phyloP scores from a whole-genome alignment of 2,113 vertebrate species.

The Telmatochromis sp. region DNA sequence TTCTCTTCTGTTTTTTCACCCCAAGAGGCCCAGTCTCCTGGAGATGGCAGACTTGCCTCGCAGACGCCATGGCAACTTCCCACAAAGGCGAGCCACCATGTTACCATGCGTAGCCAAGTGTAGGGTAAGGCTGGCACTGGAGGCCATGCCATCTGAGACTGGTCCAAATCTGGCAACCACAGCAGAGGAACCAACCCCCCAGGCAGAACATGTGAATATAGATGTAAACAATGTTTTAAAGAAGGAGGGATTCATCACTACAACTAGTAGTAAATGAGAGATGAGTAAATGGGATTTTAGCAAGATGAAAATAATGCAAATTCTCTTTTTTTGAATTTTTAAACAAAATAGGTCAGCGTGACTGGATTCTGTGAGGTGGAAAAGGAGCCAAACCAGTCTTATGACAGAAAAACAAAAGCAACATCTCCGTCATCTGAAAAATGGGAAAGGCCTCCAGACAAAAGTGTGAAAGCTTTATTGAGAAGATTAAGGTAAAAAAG shows the following conservation, averaged over 20 bases:
- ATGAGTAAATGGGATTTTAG: neutral
- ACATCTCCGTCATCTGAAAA: neutral
- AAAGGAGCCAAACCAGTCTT: neutral
- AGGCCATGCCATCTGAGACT: constrained; percentile 21
- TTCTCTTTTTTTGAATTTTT: neutral
- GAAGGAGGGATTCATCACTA: neutral
- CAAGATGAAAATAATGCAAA: neutral
- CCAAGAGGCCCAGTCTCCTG: constrained; percentile 12
- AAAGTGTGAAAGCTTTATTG: neutral
- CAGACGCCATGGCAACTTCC: constrained; percentile 40
- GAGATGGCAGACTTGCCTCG: constrained; percentile 23
- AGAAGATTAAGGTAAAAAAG: constrained; percentile 31
- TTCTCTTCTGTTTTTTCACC: neutral
- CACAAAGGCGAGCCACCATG: constrained; percentile 13
- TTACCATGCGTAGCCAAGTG: constrained; percentile 4
- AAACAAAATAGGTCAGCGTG: neutral
- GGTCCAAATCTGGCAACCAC: neutral
- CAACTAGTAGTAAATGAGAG: neutral
- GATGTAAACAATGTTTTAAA: neutral
- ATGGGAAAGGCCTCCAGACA: neutral
- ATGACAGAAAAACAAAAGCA: neutral
- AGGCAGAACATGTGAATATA: neutral
- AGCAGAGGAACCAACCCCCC: neutral
- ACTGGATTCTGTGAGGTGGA: neutral
- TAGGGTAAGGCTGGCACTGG: neutral